Evolutionary conservation across 1,140 invertebrate species (phyloP).

Genomic region (Drosophila kurseongensis): DNA sequence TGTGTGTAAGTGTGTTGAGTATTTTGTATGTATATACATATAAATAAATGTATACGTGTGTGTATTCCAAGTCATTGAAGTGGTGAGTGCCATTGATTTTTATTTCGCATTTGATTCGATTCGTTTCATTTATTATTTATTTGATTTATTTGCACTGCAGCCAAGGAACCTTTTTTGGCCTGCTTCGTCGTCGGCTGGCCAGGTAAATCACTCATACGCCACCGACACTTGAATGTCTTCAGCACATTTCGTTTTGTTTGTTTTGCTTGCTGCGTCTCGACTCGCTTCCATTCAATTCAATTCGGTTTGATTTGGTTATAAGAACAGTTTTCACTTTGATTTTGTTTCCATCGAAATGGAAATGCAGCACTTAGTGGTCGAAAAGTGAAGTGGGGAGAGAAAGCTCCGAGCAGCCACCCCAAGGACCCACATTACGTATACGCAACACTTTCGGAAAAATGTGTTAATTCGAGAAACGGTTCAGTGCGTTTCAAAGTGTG

Average conservation of each 20-base stretch:
- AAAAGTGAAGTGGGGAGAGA: background rate
- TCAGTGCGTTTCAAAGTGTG: background rate
- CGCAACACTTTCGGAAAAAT: background rate
- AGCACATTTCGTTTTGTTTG: conserved; percentile 46
- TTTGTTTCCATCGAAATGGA: conserved; percentile 39
- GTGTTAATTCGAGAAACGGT: conserved; percentile 1
- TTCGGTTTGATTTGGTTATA: conserved; percentile 37
- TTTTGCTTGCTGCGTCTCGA: background rate
- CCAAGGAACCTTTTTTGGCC: conserved; percentile 36
- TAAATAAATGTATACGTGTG: conserved; percentile 5
- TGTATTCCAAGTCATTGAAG: conserved; percentile 75
- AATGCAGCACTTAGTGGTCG: conserved; percentile 6
- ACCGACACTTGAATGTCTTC: conserved; percentile 51
- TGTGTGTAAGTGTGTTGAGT: background rate
- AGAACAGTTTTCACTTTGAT: conserved; percentile 44
- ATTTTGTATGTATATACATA: conserved; percentile 3
- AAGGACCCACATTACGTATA: conserved; percentile 7
- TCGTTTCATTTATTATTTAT: conserved; percentile 82
- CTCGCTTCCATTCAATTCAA: conserved; percentile 1
- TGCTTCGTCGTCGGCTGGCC: conserved; percentile 6
- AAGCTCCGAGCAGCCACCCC: background rate
- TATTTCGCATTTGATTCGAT: conserved; percentile 80
- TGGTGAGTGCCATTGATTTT: conserved; percentile 79
- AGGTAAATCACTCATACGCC: conserved; percentile 76
- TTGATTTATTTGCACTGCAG: conserved; percentile 78